Evolutionary conservation across 2,113 vertebrate species (phyloP).

Genomic region (Petrocephalus zakoni): DNA sequence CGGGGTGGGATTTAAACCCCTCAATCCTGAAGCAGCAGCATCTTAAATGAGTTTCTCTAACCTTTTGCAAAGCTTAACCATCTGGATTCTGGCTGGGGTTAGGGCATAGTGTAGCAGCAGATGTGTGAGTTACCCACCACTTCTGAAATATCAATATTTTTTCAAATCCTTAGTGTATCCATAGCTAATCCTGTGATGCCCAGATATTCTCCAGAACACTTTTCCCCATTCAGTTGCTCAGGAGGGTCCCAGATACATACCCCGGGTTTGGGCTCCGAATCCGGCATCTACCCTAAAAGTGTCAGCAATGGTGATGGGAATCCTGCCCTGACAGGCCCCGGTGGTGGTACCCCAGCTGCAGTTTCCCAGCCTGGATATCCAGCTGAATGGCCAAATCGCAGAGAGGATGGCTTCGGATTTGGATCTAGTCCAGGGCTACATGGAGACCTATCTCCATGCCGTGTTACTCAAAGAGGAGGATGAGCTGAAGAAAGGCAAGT

Average conservation of each 20-base stretch:
- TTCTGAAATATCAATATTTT: neutral
- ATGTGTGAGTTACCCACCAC: neutral
- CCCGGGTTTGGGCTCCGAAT: neutral
- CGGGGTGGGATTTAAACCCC: neutral
- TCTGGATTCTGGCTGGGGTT: neutral
- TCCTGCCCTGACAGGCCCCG: neutral
- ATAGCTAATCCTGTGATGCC: neutral
- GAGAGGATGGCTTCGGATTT: conserved; percentile 21
- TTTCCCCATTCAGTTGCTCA: neutral
- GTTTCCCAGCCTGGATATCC: conserved; percentile 8
- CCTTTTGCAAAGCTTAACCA: neutral
- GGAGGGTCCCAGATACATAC: neutral
- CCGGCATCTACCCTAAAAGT: neutral
- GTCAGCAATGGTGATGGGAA: neutral
- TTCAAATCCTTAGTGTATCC: neutral
- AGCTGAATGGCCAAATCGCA: conserved; percentile 10
- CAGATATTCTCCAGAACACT: neutral
- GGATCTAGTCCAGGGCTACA: conserved; percentile 1
- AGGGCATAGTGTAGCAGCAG: neutral
- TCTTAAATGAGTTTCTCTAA: neutral
- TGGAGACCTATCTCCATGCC: conserved; percentile 15
- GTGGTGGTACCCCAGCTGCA: conserved; percentile 13
- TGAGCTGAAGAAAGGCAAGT: conserved; percentile 5
- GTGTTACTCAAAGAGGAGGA: neutral
- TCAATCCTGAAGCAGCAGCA: neutral